Base-by-base conservation (phyloP, 2,797 vertebrate species). In the Cetoscarus ocellatus region DNA sequence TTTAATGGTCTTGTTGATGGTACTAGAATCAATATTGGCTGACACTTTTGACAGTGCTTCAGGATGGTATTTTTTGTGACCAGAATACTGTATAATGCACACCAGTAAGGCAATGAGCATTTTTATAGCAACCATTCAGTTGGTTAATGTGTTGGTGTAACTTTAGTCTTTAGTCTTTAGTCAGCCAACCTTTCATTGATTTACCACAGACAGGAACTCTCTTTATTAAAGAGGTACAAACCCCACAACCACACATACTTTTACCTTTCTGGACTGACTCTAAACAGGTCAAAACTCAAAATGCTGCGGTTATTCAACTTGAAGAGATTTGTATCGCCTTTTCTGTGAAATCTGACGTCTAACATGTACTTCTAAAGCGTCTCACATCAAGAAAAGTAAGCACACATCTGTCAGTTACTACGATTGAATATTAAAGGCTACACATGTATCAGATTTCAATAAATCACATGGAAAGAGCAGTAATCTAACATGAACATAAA, bases 361-460 rank as follows among this genome's bases (percentile, higher is more conserved):
- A 45, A 67, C 55, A 50, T 50, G 11, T 34, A 72, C 57, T 73
- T 56, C 61, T 15, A 52, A 36, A 55, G 44, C 54, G 50, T 70
- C 59, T 54, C 14, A 71, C 67, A 65, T 70, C 58, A 70, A 64
- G 48, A 72, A 49, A 43, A 63, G 15, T 10, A 18, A 51, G 49
- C 55, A 67, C 53, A 39, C 38, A 53, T 47, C 17, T n/a, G 8
- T 8, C 51, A 58, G 64, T 63, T 73, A 59, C 42, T 35, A 19
- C 57, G 75, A 63, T 67, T 61, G 70, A 48, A 77, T 57, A 45
- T 43, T 47, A 39, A 67, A 68, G 19, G 42, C 43, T 62, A 56
- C 38, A n/a, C 65, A 42, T 38, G 77, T 49, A 72, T 59, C 43
- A 67, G 19, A 76, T 58, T 75, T 79, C 14, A 51, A 68, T 53